Evolutionary conservation across 2,113 vertebrate species (phyloP).

Genomic region (Rhinopomastus cyanomelas): DNA sequence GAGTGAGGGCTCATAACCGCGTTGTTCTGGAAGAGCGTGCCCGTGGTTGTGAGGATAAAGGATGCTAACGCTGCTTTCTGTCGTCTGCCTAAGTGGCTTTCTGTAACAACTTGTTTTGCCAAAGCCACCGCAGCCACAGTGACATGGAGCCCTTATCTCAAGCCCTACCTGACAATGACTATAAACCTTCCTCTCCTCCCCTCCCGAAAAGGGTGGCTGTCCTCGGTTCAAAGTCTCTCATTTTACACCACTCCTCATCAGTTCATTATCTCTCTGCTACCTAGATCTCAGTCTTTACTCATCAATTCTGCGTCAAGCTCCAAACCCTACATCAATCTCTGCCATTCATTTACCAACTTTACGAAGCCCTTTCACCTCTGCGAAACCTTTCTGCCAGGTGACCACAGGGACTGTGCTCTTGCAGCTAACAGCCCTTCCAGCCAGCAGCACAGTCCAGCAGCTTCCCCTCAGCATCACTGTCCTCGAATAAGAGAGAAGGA

Average conservation of each 20-base stretch:
- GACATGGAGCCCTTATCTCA: background rate
- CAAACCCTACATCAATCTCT: background rate
- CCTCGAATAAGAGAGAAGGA: background rate
- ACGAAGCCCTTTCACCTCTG: background rate
- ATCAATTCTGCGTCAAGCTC: background rate
- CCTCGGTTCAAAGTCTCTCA: background rate
- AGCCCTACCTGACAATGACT: background rate
- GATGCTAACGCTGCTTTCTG: background rate
- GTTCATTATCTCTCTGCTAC: background rate
- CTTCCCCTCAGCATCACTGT: background rate
- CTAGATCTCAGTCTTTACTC: background rate
- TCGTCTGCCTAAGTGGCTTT: background rate
- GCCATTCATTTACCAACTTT: background rate
- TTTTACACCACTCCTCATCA: background rate
- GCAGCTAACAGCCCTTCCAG: background rate
- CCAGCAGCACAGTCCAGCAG: background rate
- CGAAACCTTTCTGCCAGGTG: background rate
- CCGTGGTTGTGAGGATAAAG: background rate
- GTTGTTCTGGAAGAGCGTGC: background rate
- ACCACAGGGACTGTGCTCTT: background rate
- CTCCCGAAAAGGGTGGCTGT: background rate
- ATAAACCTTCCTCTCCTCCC: background rate
- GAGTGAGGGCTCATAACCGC: background rate
- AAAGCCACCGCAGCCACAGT: background rate
- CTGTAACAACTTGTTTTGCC: background rate